These are phyloP conservation scores for Patella vulgata DNA, from an alignment of 1,140 invertebrate genomes.

Conservation along the genomic window DNA sequence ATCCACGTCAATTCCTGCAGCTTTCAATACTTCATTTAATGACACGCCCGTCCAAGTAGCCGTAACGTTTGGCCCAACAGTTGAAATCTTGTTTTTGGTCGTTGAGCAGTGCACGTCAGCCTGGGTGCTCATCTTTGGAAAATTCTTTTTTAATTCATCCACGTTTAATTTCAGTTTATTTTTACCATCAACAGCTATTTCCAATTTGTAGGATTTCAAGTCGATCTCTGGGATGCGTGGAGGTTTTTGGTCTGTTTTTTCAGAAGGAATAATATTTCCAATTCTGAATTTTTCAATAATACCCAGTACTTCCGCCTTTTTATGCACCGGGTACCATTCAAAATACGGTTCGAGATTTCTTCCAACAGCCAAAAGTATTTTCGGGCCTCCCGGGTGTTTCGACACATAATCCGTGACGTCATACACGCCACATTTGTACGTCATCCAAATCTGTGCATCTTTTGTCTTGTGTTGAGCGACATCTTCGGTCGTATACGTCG, in stretches of 20 bases:
- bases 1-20: conserved; percentile 58
- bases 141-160: conserved; percentile 78
- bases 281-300: conserved; percentile 79
- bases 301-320: conserved; percentile 79
- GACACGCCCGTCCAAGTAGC: conserved; percentile 89
- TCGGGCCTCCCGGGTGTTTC: conserved; percentile 89
- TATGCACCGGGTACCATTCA: conserved; percentile 93
- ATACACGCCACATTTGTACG: conserved; percentile 91
- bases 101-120: conserved; percentile 96
- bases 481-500: conserved; percentile 76
- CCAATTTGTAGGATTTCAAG: conserved; percentile 73
- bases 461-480: conserved; percentile 78
- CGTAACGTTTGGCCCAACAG: conserved; percentile 89
- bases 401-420: conserved; percentile 95
- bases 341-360: conserved; percentile 95
- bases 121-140: conserved; percentile 79
- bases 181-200: conserved; percentile 70
- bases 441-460: conserved; percentile 82
- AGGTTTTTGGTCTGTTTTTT: conserved; percentile 78
- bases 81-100: conserved; percentile 81
- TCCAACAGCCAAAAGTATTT: conserved; percentile 86
- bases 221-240: conserved; percentile 81
- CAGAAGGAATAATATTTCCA: conserved; percentile 78
- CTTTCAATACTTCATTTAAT: conserved; percentile 70
- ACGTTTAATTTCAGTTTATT: conserved; percentile 70